Conservation (phyloP, 2,113 vertebrate genomes). For the Grus americana region DNA sequence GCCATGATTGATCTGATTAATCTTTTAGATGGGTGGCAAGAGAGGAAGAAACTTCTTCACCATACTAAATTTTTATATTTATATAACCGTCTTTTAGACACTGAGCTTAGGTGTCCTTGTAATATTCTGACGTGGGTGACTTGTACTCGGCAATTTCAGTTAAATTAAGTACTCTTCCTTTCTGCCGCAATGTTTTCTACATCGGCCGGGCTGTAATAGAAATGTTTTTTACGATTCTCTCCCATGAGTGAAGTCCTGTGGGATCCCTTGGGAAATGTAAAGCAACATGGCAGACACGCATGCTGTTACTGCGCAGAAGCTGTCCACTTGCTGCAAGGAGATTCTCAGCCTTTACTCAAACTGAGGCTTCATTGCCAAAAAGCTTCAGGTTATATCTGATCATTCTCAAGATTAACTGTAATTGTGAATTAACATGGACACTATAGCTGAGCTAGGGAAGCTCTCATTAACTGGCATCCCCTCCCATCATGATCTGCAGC, state of each 20-base stretch:
- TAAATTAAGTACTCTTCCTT: neutral
- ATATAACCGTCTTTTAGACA: conserved; percentile 7
- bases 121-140: neutral
- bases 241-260: neutral
- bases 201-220: neutral
- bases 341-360: neutral
- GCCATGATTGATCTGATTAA: conserved; percentile 48
- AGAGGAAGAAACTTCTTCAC: conserved; percentile 14
- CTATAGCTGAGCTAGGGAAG: neutral
- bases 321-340: neutral
- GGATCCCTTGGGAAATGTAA: neutral
- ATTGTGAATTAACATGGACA: accelerated
- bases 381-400: neutral
- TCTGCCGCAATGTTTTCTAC: neutral
- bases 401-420: neutral
- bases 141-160: neutral
- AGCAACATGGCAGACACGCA: neutral
- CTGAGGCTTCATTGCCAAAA: neutral
- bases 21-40: conserved; percentile 35
- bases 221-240: neutral
- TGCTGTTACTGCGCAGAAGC: neutral
- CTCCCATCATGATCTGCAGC: neutral
- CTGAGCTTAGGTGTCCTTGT: neutral
- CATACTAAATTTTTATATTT: conserved; percentile 1
- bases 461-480: neutral